A percentile compares a stretch with the other conserved stretches of the same genome.
These are phyloP conservation scores for Epinephelus moara DNA, from an alignment of 2,113 vertebrate species.

Conservation along the genomic window DNA sequence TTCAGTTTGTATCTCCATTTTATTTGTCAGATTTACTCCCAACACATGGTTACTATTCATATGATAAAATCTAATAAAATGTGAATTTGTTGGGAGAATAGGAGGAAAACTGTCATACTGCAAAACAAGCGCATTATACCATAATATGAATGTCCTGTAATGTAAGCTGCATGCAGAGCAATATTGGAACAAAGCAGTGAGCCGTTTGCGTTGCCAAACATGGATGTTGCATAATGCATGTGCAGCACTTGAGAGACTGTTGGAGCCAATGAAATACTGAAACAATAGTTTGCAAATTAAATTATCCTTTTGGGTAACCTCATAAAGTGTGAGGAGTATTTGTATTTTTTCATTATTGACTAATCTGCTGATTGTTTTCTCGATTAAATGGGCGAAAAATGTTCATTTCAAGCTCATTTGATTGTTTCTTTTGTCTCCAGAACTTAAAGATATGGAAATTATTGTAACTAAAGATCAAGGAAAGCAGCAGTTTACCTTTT, in stretches of 20 bases:
- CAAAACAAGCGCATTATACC: slow-evolving; percentile 42
- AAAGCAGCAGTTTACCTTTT: neutral
- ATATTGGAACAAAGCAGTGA: slow-evolving; percentile 28
- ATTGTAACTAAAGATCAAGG: neutral
- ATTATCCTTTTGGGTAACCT: neutral
- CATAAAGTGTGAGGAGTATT: neutral
- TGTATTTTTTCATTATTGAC: neutral
- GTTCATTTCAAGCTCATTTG: neutral
- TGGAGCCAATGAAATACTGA: slow-evolving; percentile 17
- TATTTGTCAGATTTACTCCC: slow-evolving; percentile 49
- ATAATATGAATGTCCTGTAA: slow-evolving; percentile 21
- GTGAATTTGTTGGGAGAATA: slow-evolving; percentile 30
- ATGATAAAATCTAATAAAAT: slow-evolving; percentile 32
- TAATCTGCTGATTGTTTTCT: slow-evolving; percentile 2
- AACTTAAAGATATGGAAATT: neutral
- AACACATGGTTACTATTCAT: slow-evolving; percentile 15
- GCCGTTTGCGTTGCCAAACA: slow-evolving; percentile 19
- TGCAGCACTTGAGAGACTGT: slow-evolving; percentile 34
- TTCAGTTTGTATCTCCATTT: slow-evolving; percentile 33
- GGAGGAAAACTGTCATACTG: neutral
- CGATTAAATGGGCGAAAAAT: neutral
- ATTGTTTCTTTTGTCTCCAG: neutral
- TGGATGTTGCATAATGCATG: slow-evolving; percentile 53
- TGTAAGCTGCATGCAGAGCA: slow-evolving; percentile 27
- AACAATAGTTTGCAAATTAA: neutral